Conservation (phyloP, 2,888 invertebrate genomes). For the Pecten maximus region DNA sequence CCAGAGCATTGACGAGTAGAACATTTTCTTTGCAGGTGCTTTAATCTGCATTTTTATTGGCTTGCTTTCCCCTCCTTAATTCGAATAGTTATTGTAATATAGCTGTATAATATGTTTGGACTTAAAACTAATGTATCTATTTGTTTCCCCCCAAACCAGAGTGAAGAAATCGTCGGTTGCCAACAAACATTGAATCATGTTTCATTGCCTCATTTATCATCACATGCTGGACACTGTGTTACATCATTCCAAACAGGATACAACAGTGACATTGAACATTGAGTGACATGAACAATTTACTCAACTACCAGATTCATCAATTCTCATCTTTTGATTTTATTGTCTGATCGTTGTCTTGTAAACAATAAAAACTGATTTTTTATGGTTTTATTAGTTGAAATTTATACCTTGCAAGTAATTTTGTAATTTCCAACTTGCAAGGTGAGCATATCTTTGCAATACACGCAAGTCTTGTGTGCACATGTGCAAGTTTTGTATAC, state of each 20-base stretch:
- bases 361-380: constrained; percentile 19
- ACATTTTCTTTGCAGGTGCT: constrained; percentile 3
- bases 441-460: too few relatives aligned
- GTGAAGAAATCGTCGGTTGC: constrained; percentile 22
- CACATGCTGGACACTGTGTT: constrained; percentile 35
- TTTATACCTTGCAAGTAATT: background rate
- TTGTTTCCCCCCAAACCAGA: background rate
- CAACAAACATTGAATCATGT: constrained; percentile 32
- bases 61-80: constrained; percentile 11
- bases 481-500: too few relatives aligned
- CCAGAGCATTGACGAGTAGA: background rate
- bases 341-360: constrained; percentile 35
- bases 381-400: background rate
- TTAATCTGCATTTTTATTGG: constrained; percentile 21
- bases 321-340: constrained; percentile 23
- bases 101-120: background rate
- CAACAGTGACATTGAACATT: constrained; percentile 21
- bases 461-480: too few relatives aligned
- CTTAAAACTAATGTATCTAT: background rate
- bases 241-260: constrained; percentile 6
- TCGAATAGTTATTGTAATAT: background rate
- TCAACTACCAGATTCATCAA: background rate
- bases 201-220: constrained; percentile 18
- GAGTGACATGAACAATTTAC: background rate
- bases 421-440: too few relatives aligned